A percentile compares a stretch with the other conserved stretches of the same genome.
phyloP scores from a whole-genome alignment of 92 coral and sea anemone species.

The Pocillopora grandis region DNA sequence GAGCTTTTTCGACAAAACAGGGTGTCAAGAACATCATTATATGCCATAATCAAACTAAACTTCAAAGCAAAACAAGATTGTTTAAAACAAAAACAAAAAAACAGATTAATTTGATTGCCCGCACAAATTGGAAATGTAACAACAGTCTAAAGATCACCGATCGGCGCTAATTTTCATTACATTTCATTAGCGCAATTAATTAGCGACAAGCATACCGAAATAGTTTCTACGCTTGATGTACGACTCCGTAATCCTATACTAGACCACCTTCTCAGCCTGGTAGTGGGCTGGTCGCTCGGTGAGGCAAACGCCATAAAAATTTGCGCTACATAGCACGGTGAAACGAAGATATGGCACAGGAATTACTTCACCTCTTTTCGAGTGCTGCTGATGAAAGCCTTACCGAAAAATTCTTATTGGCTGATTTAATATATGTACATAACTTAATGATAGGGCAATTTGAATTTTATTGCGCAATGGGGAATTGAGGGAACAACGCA shows the following conservation, averaged over 20 bases:
- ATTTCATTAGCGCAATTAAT: neutral
- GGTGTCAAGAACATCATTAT: too few species aligned
- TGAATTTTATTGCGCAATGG: neutral
- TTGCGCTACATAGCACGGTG: neutral
- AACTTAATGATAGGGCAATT: neutral
- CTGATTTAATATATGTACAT: neutral
- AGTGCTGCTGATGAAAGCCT: constrained; percentile 1
- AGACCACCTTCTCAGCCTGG: constrained; percentile 8
- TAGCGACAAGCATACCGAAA: neutral
- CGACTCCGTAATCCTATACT: constrained; percentile 5
- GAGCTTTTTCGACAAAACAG: too few species aligned
- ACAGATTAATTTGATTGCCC: neutral
- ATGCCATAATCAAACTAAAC: too few species aligned
- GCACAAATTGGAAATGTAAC: neutral
- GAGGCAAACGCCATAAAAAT: constrained; percentile 18
- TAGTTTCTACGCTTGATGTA: neutral
- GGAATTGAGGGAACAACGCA: too few species aligned
- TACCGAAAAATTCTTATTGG: constrained; percentile 20
- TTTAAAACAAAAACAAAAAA: neutral
- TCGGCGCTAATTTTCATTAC: neutral
- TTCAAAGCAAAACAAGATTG: too few species aligned
- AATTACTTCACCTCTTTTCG: neutral
- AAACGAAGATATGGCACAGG: neutral
- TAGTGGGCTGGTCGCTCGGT: too few species aligned
- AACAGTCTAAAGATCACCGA: neutral